Evolutionary conservation across 1,140 invertebrate genomes (phyloP).

Genomic region (Sarcophaga peregrina): DNA sequence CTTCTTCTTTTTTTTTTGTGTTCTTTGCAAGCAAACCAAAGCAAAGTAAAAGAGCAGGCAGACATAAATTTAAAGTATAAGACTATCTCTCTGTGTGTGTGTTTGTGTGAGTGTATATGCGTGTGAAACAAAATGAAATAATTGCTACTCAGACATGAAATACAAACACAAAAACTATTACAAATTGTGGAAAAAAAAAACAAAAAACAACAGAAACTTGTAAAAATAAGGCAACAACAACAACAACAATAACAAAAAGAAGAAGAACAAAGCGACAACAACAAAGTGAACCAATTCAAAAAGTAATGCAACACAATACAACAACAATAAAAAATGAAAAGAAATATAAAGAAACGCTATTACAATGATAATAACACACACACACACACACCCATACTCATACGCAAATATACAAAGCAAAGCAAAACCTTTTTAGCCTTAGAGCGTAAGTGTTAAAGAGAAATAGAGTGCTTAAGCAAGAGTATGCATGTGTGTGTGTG

Average conservation of each 20-base stretch:
- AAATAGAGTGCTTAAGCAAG: conserved; percentile 18
- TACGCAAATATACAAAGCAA: background rate
- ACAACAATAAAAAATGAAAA: background rate
- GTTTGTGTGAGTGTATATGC: too few relatives aligned
- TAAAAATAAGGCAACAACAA: conserved; percentile 2
- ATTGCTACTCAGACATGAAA: conserved; percentile 9
- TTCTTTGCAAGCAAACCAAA: too few relatives aligned
- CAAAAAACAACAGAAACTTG: background rate
- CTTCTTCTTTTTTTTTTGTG: too few relatives aligned
- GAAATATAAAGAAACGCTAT: background rate
- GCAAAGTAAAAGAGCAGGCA: background rate
- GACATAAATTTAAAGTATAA: conserved; percentile 4
- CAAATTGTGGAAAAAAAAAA: background rate
- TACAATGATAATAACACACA: background rate
- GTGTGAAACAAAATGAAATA: conserved; percentile 15
- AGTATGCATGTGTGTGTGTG: background rate
- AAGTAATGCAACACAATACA: conserved; percentile 14
- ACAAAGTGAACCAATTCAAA: conserved; percentile 25
- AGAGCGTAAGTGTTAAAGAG: background rate
- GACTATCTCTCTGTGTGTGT: too few relatives aligned
- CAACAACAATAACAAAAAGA: background rate
- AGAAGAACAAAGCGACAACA: background rate
- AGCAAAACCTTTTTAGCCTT: conserved; percentile 1
- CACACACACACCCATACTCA: too few relatives aligned
- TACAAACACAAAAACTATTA: background rate